Conservation (phyloP, 2,797 vertebrate genomes). For the Tolypeutes matacus region DNA sequence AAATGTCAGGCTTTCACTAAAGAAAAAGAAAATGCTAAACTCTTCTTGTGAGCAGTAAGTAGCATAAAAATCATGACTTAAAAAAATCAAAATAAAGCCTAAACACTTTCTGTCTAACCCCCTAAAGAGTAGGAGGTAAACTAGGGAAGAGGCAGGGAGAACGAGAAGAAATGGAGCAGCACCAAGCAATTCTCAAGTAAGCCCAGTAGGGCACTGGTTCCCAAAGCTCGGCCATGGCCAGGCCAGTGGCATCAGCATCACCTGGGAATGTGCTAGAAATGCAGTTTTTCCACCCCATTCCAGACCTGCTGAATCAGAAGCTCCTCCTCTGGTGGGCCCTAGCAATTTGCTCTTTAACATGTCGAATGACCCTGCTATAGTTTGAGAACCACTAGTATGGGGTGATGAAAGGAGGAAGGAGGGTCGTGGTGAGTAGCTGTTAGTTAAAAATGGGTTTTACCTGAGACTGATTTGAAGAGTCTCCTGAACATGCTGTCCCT, state of each 20-base stretch:
- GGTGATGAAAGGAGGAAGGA: background rate
- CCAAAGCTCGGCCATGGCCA: background rate
- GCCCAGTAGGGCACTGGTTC: background rate
- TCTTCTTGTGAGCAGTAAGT: background rate
- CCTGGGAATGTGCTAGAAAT: background rate
- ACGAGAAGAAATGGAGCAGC: background rate
- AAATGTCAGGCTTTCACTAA: background rate
- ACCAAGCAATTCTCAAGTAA: background rate
- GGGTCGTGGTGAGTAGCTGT: background rate
- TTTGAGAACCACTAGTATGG: background rate
- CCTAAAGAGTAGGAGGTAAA: background rate
- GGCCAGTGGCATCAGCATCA: background rate
- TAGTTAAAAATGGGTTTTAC: background rate
- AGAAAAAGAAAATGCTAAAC: background rate
- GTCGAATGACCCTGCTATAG: background rate
- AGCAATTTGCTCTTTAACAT: background rate
- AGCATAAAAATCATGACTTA: background rate
- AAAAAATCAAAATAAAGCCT: background rate
- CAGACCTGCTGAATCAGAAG: background rate
- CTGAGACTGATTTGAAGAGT: too few relatives aligned
- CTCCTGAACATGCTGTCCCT: too few relatives aligned
- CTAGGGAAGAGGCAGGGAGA: background rate
- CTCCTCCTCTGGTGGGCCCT: background rate
- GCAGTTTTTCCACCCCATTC: background rate
- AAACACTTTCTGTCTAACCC: background rate